Conservation (phyloP, 64 coral and sea anemone species). For the Porites lutea region DNA sequence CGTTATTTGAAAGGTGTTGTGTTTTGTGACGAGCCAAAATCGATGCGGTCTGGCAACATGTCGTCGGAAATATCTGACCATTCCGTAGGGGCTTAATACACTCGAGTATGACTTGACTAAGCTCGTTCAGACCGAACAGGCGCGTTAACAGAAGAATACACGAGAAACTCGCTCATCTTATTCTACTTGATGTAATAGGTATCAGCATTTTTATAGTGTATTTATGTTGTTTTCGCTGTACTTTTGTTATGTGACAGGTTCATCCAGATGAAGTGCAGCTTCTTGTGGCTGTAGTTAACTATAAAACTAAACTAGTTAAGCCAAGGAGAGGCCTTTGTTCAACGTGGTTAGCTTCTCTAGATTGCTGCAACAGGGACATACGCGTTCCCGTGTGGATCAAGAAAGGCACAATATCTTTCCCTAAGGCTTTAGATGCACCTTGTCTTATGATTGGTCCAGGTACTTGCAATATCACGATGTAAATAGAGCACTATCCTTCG, state of each 20-base stretch:
- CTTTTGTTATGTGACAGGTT: constrained; percentile 23
- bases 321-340: constrained; percentile 91
- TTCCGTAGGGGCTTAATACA: too few relatives aligned
- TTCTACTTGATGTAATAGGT: too few relatives aligned
- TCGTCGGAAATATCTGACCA: too few relatives aligned
- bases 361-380: constrained; percentile 14
- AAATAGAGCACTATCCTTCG: too few relatives aligned
- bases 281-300: constrained; percentile 94
- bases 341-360: constrained; percentile 91
- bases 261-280: constrained; percentile 89
- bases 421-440: constrained; percentile 69
- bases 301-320: constrained; percentile 89
- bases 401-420: constrained; percentile 83
- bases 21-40: too few relatives aligned
- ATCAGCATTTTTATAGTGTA: too few relatives aligned
- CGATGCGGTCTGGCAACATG: too few relatives aligned
- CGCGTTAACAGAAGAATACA: too few relatives aligned
- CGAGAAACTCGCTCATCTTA: too few relatives aligned
- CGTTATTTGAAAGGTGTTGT: too few relatives aligned
- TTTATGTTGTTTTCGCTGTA: background rate
- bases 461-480: background rate
- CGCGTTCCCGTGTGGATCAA: constrained; percentile 86
- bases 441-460: constrained; percentile 97
- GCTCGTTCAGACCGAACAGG: too few relatives aligned
- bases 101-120: too few relatives aligned